Evolutionary conservation across 2,888 invertebrate species (phyloP).

Genomic region (Stenchaetothrips biformis): DNA sequence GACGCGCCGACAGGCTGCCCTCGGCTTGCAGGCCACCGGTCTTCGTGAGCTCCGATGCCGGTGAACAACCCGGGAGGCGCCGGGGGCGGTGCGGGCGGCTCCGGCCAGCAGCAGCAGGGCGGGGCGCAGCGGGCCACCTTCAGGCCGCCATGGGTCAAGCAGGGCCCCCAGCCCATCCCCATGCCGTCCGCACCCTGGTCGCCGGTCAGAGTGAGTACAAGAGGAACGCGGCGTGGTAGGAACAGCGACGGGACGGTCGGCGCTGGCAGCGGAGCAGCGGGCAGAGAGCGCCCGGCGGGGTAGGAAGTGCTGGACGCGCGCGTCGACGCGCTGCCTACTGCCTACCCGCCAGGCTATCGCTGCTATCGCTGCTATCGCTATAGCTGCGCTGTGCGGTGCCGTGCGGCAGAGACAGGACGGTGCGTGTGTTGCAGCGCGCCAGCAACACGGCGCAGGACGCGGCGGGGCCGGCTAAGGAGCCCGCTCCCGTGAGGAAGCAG

Average conservation of each 20-base stretch:
- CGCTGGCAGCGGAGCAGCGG: no score
- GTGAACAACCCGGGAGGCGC: constrained; percentile 17
- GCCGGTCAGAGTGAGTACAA: constrained; percentile 30
- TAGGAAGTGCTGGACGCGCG: background rate
- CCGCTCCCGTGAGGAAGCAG: constrained; percentile 43
- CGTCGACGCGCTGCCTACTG: constrained; percentile 2
- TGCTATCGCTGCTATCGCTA: background rate
- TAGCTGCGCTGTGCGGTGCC: background rate
- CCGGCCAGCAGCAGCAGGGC: background rate
- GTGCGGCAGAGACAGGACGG: background rate
- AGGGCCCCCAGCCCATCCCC: constrained; percentile 55
- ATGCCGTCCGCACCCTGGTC: constrained; percentile 60
- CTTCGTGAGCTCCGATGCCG: background rate
- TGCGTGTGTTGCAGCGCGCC: background rate
- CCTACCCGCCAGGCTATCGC: background rate
- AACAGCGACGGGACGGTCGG: no score
- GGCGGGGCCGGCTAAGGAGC: constrained; percentile 30
- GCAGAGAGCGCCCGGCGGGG: background rate
- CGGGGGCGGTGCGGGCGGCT: constrained; percentile 1
- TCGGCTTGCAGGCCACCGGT: background rate
- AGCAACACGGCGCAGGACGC: background rate
- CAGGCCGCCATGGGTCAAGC: constrained; percentile 72
- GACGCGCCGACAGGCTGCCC: no score
- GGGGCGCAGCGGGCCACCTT: constrained; percentile 49
- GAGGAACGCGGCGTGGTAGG: constrained; percentile 29